phyloP scores from a whole-genome alignment of 2,888 invertebrate genomes.

The Leptopilina syphax region DNA sequence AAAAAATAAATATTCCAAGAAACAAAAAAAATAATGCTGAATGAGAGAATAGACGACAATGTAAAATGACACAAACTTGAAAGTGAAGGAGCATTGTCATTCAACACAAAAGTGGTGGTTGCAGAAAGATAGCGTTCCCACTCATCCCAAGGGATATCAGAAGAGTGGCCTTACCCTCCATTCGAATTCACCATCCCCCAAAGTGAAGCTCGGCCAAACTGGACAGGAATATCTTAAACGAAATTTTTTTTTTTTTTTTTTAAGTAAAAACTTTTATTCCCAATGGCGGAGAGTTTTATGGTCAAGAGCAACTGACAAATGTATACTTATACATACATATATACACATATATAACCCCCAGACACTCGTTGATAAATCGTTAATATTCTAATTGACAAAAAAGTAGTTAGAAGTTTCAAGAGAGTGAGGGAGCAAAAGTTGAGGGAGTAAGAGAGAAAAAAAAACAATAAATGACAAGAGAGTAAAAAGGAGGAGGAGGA shows the following conservation, averaged over 20 bases:
- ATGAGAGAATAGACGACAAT: slow-evolving; percentile 1
- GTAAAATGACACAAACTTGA: slow-evolving; percentile 6
- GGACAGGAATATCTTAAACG: slow-evolving; percentile 73
- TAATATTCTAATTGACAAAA: slow-evolving; percentile 65
- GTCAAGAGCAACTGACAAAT: slow-evolving; percentile 41
- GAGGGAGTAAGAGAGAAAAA: not conserved
- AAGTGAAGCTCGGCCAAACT: slow-evolving; percentile 66
- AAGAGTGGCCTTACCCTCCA: slow-evolving; percentile 64
- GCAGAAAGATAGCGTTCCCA: slow-evolving; percentile 63
- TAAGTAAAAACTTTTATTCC: slow-evolving; percentile 68
- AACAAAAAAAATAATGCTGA: too few species aligned
- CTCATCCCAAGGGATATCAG: slow-evolving; percentile 73
- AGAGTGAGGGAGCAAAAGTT: not conserved
- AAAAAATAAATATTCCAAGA: too few species aligned
- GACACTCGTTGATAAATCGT: slow-evolving; percentile 56
- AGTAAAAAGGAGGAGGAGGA: slow-evolving; percentile 39
- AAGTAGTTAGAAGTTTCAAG: slow-evolving; percentile 43
- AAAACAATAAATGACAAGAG: slow-evolving; percentile 21
- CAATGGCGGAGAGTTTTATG: slow-evolving; percentile 51
- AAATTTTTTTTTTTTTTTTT: slow-evolving; percentile 60
- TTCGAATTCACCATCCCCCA: slow-evolving; percentile 48
- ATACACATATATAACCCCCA: too few species aligned
- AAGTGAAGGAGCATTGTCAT: slow-evolving; percentile 49
- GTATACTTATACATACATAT: too few species aligned
- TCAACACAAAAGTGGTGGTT: slow-evolving; percentile 57